phyloP scores from a whole-genome alignment of 2,797 vertebrate species.

The Siniperca scherzeri region DNA sequence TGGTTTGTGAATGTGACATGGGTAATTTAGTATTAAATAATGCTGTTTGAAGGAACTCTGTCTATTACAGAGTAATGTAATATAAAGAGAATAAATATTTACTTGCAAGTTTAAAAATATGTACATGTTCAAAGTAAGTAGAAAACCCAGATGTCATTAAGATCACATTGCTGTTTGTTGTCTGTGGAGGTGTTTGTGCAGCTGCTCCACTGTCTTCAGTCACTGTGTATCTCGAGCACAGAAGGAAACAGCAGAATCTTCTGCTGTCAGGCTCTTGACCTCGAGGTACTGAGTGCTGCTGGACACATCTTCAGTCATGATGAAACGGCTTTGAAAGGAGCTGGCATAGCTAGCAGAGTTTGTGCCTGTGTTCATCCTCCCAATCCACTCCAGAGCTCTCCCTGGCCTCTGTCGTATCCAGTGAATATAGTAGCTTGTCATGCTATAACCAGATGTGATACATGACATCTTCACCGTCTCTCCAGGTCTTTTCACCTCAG shows the following conservation, averaged over 20 bases:
- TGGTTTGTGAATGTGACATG: too few relatives aligned
- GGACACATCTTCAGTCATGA: constrained; percentile 19
- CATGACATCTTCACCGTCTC: constrained; percentile 46
- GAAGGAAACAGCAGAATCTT: constrained; percentile 44
- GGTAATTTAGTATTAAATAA: too few relatives aligned
- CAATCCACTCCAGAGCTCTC: constrained; percentile 29
- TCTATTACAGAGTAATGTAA: too few relatives aligned
- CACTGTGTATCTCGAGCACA: constrained; percentile 21
- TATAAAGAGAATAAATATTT: too few relatives aligned
- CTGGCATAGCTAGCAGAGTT: constrained; percentile 2
- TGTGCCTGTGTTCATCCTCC: not conserved
- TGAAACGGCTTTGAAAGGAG: constrained; percentile 23
- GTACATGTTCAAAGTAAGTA: too few relatives aligned
- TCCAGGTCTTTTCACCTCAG: constrained; percentile 37
- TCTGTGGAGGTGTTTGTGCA: constrained; percentile 29
- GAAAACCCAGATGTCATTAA: not conserved
- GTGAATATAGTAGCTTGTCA: not conserved
- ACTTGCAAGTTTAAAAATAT: too few relatives aligned
- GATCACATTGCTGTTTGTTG: not conserved
- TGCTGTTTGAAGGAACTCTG: too few relatives aligned
- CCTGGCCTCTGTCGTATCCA: constrained; percentile 31
- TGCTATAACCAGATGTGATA: constrained; percentile 13
- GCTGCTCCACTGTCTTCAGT: constrained; percentile 17
- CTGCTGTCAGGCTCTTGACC: constrained; percentile 27
- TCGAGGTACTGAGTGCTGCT: constrained; percentile 42